Base-by-base conservation (phyloP, 1,140 invertebrate species). In the Neuroterus valhalla region DNA sequence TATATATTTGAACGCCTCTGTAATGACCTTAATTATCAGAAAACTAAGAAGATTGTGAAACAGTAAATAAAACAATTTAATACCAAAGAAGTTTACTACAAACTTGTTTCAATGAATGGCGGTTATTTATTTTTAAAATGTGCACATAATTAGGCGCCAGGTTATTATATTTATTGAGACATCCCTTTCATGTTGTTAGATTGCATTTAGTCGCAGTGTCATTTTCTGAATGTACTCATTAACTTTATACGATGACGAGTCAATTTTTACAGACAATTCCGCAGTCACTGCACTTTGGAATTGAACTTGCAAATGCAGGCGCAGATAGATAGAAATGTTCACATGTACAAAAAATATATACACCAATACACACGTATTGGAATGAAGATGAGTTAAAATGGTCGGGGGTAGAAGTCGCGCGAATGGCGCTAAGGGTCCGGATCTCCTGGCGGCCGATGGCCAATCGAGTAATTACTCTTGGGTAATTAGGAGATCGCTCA, bases 401-500 rank as follows among this genome's bases (percentile, higher is more conserved):
- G 71, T 74, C 48, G 71, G 71, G 72, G 74, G 75, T 38, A 38
- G 31, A 38, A 31, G 31, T 71, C 68, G 70, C 50, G 26, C 42
- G 80, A 69, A 79, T 50, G 70, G 44, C 31, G 31, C 52, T 21
- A 74, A 74, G 66, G 74, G 78, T 79, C 69, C 79, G 73, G 74
- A 79, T 77, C 77, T 72, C 70, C 70, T 67, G 66, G 11, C 82
- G 79, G 81, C 78, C 77, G 82, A 81, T 82, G 79, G 72, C 80
- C 83, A 80, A 87, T 86, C 84, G 78, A 70, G 79, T 82, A 86
- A 86, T 87, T 86, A 86, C 78, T 82, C 76, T 79, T n/a, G 76
- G 81, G 81, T 82, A 87, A 88, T 88, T 86, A 84, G 79, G 80
- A 74, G 75, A 81, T 80, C 75, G 78, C 82, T 81, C 77, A 78